A percentile compares a stretch with the other conserved stretches of the same genome.
phyloP scores from a whole-genome alignment of 2,888 invertebrate species.

The Pheosia gnoma region DNA sequence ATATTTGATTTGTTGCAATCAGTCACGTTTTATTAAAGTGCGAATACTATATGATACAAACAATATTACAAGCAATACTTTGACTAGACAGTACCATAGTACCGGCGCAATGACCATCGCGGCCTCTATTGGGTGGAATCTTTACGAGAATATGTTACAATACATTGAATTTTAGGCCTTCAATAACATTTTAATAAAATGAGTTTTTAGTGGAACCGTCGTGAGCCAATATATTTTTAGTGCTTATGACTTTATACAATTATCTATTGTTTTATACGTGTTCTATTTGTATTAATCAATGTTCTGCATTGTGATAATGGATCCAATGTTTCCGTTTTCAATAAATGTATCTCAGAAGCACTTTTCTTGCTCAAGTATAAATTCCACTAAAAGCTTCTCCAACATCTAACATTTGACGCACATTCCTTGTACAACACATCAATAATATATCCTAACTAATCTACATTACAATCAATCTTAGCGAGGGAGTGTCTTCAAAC shows the following conservation, averaged over 20 bases:
- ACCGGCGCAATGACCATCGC: slow-evolving; percentile 66
- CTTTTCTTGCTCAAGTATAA: slow-evolving; percentile 13
- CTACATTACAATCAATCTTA: slow-evolving; percentile 62
- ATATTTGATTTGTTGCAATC: slow-evolving; percentile 42
- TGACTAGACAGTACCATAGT: slow-evolving; percentile 82
- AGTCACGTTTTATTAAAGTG: slow-evolving; percentile 60
- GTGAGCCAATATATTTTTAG: background rate
- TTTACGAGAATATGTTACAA: slow-evolving; percentile 53
- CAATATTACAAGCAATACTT: slow-evolving; percentile 73
- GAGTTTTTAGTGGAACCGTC: slow-evolving; percentile 57
- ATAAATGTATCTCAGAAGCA: background rate
- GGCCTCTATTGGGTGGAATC: slow-evolving; percentile 65
- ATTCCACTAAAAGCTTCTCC: slow-evolving; percentile 62
- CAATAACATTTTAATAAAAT: slow-evolving; percentile 41
- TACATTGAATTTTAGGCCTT: slow-evolving; percentile 65
- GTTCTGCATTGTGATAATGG: too few species aligned
- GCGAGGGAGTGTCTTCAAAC: slow-evolving; percentile 76
- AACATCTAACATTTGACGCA: slow-evolving; percentile 59
- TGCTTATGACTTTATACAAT: too few species aligned
- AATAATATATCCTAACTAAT: slow-evolving; percentile 56
- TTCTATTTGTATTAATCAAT: too few species aligned
- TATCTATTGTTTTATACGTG: too few species aligned
- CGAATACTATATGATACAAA: slow-evolving; percentile 73
- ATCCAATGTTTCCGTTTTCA: too few species aligned
- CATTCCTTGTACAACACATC: slow-evolving; percentile 66